These are phyloP conservation scores for Entomobrya multifasciata DNA, from an alignment of 2,888 invertebrate species.

Conservation along the genomic window DNA sequence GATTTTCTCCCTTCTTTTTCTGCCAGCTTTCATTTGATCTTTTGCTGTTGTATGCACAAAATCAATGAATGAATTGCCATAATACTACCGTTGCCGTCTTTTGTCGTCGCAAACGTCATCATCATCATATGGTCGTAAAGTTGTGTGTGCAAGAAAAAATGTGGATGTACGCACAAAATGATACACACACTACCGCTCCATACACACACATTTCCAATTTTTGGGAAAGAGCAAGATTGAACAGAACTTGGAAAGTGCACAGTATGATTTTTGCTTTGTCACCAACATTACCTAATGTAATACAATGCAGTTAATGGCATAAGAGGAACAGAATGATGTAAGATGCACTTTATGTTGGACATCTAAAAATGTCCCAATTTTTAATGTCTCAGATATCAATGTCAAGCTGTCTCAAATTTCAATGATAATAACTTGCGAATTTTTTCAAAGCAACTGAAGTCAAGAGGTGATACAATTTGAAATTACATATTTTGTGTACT, in stretches of 20 bases:
- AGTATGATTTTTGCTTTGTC: constrained; percentile 37
- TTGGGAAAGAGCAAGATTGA: constrained; percentile 1
- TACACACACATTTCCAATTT: constrained; percentile 32
- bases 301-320: constrained; percentile 1
- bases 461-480: background rate
- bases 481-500: background rate
- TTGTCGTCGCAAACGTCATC: constrained; percentile 67
- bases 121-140: constrained; percentile 65
- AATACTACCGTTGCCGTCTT: constrained; percentile 52
- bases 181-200: background rate
- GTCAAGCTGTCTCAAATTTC: constrained; percentile 36
- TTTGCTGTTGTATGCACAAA: constrained; percentile 76
- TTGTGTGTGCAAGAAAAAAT: constrained; percentile 35
- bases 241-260: constrained; percentile 10
- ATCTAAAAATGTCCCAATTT: constrained; percentile 27
- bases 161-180: constrained; percentile 43
- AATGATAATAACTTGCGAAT: background rate
- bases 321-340: background rate
- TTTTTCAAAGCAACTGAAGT: background rate
- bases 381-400: constrained; percentile 7
- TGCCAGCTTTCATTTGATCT: constrained; percentile 74
- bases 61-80: constrained; percentile 73
- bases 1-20: constrained; percentile 73
- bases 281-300: background rate
- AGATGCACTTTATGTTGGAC: background rate